Base-by-base conservation (phyloP, 2,797 vertebrate genomes). In the Acanthopagrus latus region DNA sequence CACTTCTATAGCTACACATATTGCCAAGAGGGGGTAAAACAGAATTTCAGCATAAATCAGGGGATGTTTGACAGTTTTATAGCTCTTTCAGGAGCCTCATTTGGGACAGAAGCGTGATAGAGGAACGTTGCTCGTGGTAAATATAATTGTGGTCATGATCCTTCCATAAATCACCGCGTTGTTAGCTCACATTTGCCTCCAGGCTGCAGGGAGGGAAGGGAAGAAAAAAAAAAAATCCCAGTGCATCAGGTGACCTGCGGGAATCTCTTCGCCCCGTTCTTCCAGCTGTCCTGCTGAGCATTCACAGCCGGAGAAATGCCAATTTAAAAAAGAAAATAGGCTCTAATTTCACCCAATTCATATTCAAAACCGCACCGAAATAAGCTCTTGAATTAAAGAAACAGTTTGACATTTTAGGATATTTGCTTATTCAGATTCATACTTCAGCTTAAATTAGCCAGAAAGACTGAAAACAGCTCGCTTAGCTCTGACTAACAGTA, bases 61-160 rank as follows among this genome's bases (percentile, higher is more conserved):
- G 12, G 79, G 62, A 59, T 75, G 70, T 91, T 74, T 90, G 93
- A 89, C 90, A 89, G 85, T 78, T 93, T 93, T 92, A 94, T 88
- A 50, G 86, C 81, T 88, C 82, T 90, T 90, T 89, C 88, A 89
- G 87, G 81, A 87, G 91, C 84, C 84, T 92, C 86, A 83, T 91
- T 94, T 92, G 88, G 76, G 91, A 91, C 87, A 86, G 88, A 88
- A 90, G 92, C 82, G 46, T 82, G 91, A 93, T 88, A 87, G 90
- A 91, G 74, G 86, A 86, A 87, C 69, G 78, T 57, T 90, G 79
- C 81, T 85, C 23, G 25, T 80, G 80, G 91, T 92, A 91, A 90
- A 93, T 94, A 91, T 94, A 92, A 94, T 94, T 94, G 93, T 92
- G 93, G 93, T 93, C 93, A 78, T 59, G 91, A 91, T 91, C 92